Evolutionary conservation across 2,888 invertebrate genomes (phyloP), one percentile per base, ranked within the genome.

Genomic region (Thyatira batis): DNA sequence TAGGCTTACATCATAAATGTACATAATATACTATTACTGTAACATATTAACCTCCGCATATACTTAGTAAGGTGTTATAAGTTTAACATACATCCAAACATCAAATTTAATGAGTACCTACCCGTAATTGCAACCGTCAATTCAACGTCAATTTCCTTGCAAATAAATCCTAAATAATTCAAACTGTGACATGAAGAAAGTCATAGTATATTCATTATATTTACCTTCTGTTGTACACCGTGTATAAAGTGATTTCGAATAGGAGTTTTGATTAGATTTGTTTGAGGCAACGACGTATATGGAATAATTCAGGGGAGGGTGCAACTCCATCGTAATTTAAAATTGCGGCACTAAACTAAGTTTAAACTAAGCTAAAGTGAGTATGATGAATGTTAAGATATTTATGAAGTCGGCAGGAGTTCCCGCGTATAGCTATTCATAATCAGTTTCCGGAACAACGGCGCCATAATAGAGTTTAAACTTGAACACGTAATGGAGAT

Each of bases 251-350:
- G 71, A 74, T 71, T 74, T 71, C 71, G 69, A n/a, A 73, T 60
- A 68, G 60, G 75, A 83, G 77, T 81, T 82, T 73, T 79, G 79
- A 84, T 84, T 82, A 80, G 75, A 83, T 86, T 80, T 77, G 75
- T 77, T 73, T 72, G 72, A 71, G 65, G 73, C 72, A 76, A 76
- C 72, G 58, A 60, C 65, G 65, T 69, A 78, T 73, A 84, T 83
- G 82, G 80, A 84, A 85, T 86, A 82, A 85, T 85, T 83, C 77
- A 84, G 63, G 61, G 62, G 63, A 69, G 69, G 70, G 62, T 67
- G 63, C 66, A 57, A 71, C 61, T 69, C 67, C 60, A 63, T 64
- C 58, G 67, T 74, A 70, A 80, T 81, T 78, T 81, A 78, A 82
- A 84, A 82, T 76, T 76, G 69, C 62, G 66, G 62, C 61, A 75